Percentiles rank a stretch among this genome's conserved stretches.
Evolutionary conservation across 2,113 vertebrate genomes (phyloP).

Genomic region (Chloropsis hardwickii): DNA sequence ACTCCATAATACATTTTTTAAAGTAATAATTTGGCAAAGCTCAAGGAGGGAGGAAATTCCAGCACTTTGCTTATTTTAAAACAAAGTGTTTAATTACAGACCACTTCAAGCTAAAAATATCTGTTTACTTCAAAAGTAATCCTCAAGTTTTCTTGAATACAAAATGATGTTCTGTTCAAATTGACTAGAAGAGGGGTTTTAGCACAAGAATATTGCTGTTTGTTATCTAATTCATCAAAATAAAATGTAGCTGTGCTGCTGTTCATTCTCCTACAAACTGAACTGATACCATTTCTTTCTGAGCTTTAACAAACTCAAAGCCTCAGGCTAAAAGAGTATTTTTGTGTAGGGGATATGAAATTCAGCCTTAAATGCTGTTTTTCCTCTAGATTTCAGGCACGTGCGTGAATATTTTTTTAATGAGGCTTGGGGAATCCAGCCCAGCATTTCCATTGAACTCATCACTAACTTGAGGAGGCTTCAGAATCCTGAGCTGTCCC

Average conservation of each 20-base stretch:
- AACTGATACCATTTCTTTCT: neutral
- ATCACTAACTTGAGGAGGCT: neutral
- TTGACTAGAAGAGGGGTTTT: neutral
- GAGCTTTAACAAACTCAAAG: neutral
- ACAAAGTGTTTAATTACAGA: neutral
- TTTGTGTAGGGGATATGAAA: neutral
- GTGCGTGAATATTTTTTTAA: neutral
- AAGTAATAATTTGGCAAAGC: neutral
- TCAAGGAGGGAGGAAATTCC: neutral
- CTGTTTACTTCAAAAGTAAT: neutral
- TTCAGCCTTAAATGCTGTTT: neutral
- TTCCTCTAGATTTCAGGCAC: neutral
- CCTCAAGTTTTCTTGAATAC: neutral
- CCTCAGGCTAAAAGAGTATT: neutral
- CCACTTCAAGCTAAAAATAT: neutral
- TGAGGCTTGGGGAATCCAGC: neutral
- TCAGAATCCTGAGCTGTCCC: neutral
- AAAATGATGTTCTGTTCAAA: neutral
- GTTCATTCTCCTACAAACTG: neutral
- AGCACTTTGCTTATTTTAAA: neutral
- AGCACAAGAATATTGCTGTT: neutral
- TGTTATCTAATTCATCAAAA: neutral
- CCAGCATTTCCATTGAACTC: neutral
- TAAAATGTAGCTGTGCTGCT: fast-evolving
- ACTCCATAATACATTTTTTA: neutral